A percentile compares a stretch with the other conserved stretches of the same genome.
Evolutionary conservation across 2,113 vertebrate genomes (phyloP).

Genomic region (Lophochroa leadbeateri): DNA sequence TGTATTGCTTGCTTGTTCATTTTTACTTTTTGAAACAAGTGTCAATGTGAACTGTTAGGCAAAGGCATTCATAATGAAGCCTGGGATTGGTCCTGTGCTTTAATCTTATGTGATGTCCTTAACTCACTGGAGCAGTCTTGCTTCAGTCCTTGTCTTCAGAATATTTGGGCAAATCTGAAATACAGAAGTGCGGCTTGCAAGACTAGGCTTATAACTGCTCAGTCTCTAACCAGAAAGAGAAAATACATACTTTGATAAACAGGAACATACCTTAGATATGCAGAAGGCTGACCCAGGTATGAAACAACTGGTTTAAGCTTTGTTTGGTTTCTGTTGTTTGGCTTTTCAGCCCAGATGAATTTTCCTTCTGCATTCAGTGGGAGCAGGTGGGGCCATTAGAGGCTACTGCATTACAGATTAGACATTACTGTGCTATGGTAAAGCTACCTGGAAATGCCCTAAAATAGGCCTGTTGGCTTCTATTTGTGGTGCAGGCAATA

Average conservation of each 20-base stretch:
- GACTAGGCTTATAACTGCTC: not conserved
- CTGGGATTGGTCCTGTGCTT: not conserved
- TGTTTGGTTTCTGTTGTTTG: not conserved
- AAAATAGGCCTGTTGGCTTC: not conserved
- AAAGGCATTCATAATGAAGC: conserved; percentile 32
- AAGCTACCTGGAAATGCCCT: not conserved
- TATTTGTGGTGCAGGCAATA: not conserved
- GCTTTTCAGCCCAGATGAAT: not conserved
- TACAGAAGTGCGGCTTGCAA: not conserved
- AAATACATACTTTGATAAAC: not conserved
- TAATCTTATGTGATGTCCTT: not conserved
- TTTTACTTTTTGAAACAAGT: conserved; percentile 63
- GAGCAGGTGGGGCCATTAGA: not conserved
- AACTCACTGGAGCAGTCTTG: not conserved
- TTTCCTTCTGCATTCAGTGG: not conserved
- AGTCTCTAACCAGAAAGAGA: not conserved
- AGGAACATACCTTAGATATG: not conserved
- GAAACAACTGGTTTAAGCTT: not conserved
- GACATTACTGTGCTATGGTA: not conserved
- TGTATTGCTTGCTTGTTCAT: conserved; percentile 35
- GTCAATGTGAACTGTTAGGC: conserved; percentile 21
- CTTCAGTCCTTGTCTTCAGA: not conserved
- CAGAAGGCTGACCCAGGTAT: not conserved
- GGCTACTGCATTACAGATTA: not conserved
- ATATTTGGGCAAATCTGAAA: not conserved